Evolutionary conservation across 2,888 invertebrate genomes (phyloP).

Genomic region (Scelioninae gen. 2): DNA sequence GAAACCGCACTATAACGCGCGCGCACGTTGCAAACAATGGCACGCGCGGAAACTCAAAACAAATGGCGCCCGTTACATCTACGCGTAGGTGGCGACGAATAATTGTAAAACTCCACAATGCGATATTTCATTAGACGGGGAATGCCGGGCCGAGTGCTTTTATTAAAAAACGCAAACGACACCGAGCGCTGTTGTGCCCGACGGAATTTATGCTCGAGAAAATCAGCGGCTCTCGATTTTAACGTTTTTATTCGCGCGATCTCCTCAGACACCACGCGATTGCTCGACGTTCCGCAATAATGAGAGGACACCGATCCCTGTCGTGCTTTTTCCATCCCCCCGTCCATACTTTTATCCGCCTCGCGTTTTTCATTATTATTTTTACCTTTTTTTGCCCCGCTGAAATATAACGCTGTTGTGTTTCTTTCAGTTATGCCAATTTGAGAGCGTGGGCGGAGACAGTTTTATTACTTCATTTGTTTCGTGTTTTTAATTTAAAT

Average conservation of each 20-base stretch:
- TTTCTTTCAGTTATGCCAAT: constrained; percentile 22
- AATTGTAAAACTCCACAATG: constrained; percentile 45
- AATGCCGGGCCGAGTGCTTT: constrained; percentile 56
- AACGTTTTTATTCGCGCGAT: constrained; percentile 52
- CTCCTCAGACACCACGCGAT: constrained; percentile 38
- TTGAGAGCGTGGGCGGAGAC: not conserved
- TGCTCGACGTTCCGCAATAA: constrained; percentile 45
- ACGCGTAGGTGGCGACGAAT: constrained; percentile 40
- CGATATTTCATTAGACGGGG: constrained; percentile 57
- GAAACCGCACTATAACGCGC: constrained; percentile 28
- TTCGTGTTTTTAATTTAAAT: not conserved
- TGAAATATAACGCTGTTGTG: constrained; percentile 7
- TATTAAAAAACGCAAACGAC: constrained; percentile 59
- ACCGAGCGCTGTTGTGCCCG: constrained; percentile 56
- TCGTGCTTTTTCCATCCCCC: constrained; percentile 17
- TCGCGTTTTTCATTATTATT: constrained; percentile 10
- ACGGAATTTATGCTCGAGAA: constrained; percentile 65
- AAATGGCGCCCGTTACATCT: constrained; percentile 42
- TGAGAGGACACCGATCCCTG: constrained; percentile 39
- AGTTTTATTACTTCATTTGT: not conserved
- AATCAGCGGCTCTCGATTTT: constrained; percentile 60
- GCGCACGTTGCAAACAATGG: constrained; percentile 41
- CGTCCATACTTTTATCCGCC: constrained; percentile 12
- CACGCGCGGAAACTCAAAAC: constrained; percentile 24
- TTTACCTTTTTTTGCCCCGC: not conserved